These are phyloP conservation scores for Botrylloides violaceus DNA, from an alignment of 23 tunicate species.

Conservation along the genomic window DNA sequence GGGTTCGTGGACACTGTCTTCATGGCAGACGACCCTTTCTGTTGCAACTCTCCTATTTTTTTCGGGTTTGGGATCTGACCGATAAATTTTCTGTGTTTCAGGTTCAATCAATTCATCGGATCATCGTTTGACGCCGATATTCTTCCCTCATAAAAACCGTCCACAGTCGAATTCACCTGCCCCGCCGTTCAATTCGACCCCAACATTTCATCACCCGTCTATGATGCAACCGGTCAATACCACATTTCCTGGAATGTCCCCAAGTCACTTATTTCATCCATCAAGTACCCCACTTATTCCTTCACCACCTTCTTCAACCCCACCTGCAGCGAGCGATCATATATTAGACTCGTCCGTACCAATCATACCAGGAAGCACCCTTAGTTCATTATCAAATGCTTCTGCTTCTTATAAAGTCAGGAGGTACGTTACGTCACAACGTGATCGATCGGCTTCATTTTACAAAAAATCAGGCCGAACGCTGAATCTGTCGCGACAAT, in stretches of 20 bases:
- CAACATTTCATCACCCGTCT: not conserved
- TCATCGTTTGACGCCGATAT: slow-evolving; percentile 54
- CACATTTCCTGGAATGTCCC: no score
- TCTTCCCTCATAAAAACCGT: slow-evolving; percentile 22
- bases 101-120: slow-evolving; percentile 60
- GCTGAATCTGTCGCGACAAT: not conserved
- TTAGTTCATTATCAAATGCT: slow-evolving; percentile 52
- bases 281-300: slow-evolving; percentile 19
- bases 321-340: not conserved
- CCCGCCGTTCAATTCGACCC: not conserved
- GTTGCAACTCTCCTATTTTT: no score
- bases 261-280: not conserved
- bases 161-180: not conserved
- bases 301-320: slow-evolving; percentile 4
- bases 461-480: not conserved
- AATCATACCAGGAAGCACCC: slow-evolving; percentile 25
- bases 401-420: slow-evolving; percentile 44
- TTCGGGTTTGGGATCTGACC: no score
- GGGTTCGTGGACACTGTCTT: no score
- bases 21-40: no score
- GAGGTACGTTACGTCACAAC: slow-evolving; percentile 12
- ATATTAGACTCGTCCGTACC: slow-evolving; percentile 16
- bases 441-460: not conserved
- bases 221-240: not conserved
- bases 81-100: slow-evolving; percentile 24